Evolutionary conservation across 2,113 vertebrate genomes (phyloP).

Genomic region (Trichomycterus rosablanca): DNA sequence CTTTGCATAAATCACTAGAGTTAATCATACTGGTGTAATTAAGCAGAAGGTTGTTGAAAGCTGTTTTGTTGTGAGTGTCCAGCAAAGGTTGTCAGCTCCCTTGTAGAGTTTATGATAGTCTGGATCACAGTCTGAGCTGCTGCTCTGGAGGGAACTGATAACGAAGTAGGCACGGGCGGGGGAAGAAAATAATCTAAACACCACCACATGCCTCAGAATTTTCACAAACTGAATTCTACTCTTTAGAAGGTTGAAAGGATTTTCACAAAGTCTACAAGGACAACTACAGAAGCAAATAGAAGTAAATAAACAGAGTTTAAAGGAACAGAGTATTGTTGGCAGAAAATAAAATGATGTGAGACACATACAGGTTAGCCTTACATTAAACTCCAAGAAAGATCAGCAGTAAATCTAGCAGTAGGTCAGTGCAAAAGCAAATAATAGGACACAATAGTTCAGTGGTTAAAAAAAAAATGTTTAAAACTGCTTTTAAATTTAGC

Average conservation of each 20-base stretch:
- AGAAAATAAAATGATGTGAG: conserved; percentile 15
- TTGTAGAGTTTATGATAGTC: conserved; percentile 39
- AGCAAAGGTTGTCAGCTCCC: conserved; percentile 35
- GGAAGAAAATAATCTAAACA: neutral
- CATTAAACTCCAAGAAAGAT: neutral
- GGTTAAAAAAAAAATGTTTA: too few species aligned
- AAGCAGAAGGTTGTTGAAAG: conserved; percentile 16
- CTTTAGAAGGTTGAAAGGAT: conserved; percentile 1
- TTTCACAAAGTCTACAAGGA: conserved; percentile 1
- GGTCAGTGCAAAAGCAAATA: neutral
- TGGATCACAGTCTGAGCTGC: conserved; percentile 32
- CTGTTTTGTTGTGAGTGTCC: conserved; percentile 17
- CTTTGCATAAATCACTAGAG: conserved; percentile 7
- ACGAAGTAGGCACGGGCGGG: neutral
- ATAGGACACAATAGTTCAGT: too few species aligned
- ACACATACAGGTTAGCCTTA: neutral
- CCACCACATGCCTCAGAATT: conserved; percentile 1
- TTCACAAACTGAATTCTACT: neutral
- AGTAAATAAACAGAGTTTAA: neutral
- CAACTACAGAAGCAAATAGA: neutral
- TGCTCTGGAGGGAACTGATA: conserved; percentile 23
- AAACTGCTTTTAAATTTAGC: too few species aligned
- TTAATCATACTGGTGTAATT: conserved; percentile 11
- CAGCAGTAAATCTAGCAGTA: neutral
- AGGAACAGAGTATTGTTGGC: neutral